These are phyloP conservation scores for Agrotis puta DNA, from an alignment of 2,888 invertebrate genomes.

Conservation along the genomic window DNA sequence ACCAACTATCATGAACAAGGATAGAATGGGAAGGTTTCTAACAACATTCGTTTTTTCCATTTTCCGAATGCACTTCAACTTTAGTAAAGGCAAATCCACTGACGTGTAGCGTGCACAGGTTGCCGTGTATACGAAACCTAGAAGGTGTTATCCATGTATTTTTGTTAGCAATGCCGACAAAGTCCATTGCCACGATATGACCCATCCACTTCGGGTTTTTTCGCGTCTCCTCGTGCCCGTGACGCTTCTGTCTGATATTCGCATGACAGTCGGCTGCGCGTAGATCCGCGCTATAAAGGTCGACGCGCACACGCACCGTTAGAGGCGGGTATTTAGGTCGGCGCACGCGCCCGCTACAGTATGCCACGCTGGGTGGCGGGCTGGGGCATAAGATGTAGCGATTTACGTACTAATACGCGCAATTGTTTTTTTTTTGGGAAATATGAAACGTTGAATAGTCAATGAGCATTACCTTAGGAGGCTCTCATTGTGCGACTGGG, in stretches of 20 bases:
- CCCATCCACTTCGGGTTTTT: slow-evolving; percentile 9
- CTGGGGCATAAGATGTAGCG: slow-evolving; percentile 56
- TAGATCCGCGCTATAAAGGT: slow-evolving; percentile 76
- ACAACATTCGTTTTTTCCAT: no score
- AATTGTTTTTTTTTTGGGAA: background rate
- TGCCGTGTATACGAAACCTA: no score
- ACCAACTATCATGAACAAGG: no score
- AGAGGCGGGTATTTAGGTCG: slow-evolving; percentile 86
- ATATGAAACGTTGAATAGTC: background rate
- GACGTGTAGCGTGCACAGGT: no score
- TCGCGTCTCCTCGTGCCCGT: slow-evolving; percentile 34
- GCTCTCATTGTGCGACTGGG: no score
- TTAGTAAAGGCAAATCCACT: no score
- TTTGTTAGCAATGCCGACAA: background rate
- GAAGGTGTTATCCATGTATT: no score
- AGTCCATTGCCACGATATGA: background rate
- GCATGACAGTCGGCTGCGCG: slow-evolving; percentile 53
- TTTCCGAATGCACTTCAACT: no score
- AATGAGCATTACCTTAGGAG: no score
- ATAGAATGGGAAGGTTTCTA: no score
- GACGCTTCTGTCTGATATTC: slow-evolving; percentile 56
- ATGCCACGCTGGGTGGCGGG: slow-evolving; percentile 73
- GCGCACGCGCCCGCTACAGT: slow-evolving; percentile 82
- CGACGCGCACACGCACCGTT: slow-evolving; percentile 83
- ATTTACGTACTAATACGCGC: background rate